These are phyloP conservation scores for Solea solea DNA, from an alignment of 2,113 vertebrate species.

Conservation along the genomic window DNA sequence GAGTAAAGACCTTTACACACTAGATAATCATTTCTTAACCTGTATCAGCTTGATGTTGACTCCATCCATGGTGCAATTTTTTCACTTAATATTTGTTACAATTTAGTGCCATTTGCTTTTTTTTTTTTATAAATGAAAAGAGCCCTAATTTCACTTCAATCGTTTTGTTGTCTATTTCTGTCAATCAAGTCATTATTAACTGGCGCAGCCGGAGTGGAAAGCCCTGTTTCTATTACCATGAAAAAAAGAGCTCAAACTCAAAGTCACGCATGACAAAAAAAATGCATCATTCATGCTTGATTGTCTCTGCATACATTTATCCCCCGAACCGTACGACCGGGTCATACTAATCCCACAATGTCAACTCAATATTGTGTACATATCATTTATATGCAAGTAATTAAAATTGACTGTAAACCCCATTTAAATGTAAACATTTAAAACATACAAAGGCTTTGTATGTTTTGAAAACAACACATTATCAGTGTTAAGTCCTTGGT, in stretches of 20 bases:
- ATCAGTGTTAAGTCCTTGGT: neutral
- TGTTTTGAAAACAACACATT: neutral
- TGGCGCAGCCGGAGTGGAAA: neutral
- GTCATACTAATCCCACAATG: conserved; percentile 3
- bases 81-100: no score
- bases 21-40: no score
- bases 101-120: neutral
- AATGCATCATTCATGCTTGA: conserved; percentile 25
- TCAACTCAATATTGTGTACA: conserved; percentile 19
- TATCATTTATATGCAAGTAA: conserved; percentile 20
- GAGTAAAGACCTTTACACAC: neutral
- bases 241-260: conserved; percentile 1
- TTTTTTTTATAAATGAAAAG: neutral
- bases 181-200: neutral
- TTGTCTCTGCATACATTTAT: conserved; percentile 25
- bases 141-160: neutral
- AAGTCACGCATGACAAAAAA: conserved; percentile 23
- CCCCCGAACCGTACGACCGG: neutral
- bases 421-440: conserved; percentile 8
- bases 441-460: neutral
- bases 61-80: no score
- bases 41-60: no score
- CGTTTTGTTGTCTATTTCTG: neutral
- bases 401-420: conserved; percentile 7
- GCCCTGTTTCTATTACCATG: conserved; percentile 4